Base-by-base conservation (phyloP, 1,140 invertebrate genomes). In the Andrena cerasifolii region DNA sequence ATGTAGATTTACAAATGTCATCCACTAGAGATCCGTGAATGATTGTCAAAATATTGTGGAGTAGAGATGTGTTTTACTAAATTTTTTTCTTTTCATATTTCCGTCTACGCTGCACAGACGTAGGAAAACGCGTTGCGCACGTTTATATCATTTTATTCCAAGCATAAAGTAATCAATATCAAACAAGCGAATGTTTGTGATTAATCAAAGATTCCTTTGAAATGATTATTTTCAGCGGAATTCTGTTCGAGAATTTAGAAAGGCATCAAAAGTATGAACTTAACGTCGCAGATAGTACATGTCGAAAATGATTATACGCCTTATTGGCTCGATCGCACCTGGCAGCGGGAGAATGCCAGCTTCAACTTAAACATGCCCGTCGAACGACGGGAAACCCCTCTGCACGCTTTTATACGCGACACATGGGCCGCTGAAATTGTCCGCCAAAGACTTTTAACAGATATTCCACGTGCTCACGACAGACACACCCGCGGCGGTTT, bases 301-400 rank as follows among this genome's bases (percentile, higher is more conserved):
- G 83, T 74, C 62, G 21, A 43, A 56, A 73, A 62, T 70, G 63
- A 82, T 84, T 76, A 84, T 33, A 65, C 56, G 79, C 72, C 51
- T 68, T 81, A 79, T 80, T 83, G 40, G 59, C 36, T 71, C 54
- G 53, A 61, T 4, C 53, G 12, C 62, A 66, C 66, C 66, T 59
- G 59, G 31, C 61, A 66, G 6, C 73, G 56, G 49, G 54, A 51
- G 61, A 54, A 66, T 66, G 43, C 53, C 24, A 21, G 43, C n/a
- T 31, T 16, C n/a, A 16, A 59, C 12, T 58, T 71, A 63, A 45
- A 58, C 54, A 21, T 67, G 47, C 3, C n/a, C 45, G 24, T 26
- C 18, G 43, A 63, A 54, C 31, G 14, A 76, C 21, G 43, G 65
- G 68, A 82, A 51, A 78, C 31, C 40, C 63, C 24, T 43, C 16